Conservation (phyloP, 2,888 invertebrate genomes). For the Synergus japonicus region DNA sequence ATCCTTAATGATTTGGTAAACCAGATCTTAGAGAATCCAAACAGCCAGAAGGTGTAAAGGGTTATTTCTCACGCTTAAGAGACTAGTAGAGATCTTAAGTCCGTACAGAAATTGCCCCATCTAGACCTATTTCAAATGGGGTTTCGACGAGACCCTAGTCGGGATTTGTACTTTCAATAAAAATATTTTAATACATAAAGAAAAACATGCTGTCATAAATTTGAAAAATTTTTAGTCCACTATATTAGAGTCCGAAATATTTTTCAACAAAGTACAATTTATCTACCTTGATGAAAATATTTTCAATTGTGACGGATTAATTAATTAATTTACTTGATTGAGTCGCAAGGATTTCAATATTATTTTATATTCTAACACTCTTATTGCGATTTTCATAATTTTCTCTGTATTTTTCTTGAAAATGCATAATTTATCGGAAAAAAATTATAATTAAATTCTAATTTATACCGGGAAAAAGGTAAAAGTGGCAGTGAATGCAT, state of each 20-base stretch:
- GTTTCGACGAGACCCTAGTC: too few relatives aligned
- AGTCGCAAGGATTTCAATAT: not conserved
- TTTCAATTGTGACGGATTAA: not conserved
- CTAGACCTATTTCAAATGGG: too few relatives aligned
- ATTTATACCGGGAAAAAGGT: not conserved
- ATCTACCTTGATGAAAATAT: not conserved
- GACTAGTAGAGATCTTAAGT: not conserved
- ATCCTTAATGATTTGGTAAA: conserved; percentile 18
- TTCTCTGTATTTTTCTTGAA: conserved; percentile 3
- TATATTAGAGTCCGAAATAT: not conserved
- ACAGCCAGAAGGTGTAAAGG: not conserved
- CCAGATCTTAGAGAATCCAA: not conserved
- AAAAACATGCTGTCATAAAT: too few relatives aligned
- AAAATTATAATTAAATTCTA: too few relatives aligned
- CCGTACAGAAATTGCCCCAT: too few relatives aligned
- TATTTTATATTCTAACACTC: not conserved
- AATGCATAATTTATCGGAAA: conserved; percentile 1
- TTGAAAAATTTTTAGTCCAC: not conserved
- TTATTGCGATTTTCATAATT: not conserved
- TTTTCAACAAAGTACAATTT: not conserved
- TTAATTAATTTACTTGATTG: too few relatives aligned
- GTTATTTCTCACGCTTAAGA: not conserved
- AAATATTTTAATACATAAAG: too few relatives aligned
- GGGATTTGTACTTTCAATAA: too few relatives aligned
- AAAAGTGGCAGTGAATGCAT: not conserved